Evolutionary conservation across 2,888 invertebrate genomes (phyloP), one percentile per base, ranked within the genome.

Genomic region (Lepeophtheirus nordmannii): DNA sequence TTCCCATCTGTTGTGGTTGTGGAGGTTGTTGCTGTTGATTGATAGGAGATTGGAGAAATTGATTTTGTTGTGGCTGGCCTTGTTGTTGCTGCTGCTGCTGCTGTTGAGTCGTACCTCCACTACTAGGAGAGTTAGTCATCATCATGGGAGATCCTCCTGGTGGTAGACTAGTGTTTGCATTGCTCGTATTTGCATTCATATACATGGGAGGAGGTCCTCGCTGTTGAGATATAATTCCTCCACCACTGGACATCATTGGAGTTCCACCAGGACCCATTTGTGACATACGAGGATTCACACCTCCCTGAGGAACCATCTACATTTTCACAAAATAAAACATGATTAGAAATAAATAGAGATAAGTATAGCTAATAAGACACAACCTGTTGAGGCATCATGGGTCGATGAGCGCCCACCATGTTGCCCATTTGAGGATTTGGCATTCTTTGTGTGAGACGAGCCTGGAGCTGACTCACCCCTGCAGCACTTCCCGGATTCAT

Each of bases 1-100:
- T 0, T 90, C 90, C n/a, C 53, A 46, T 46, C n/a, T 17, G n/a
- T 14, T 17, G 53, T 30, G 2, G 30, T 30, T 30, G 30, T 30
- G 30, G 30, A 2, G 30, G 30, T 7, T 30, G 30, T 30, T 30
- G 30, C 30, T 30, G 30, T 30, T 30, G 30, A 17, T 46, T 46
- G 17, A 46, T 46, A 17, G 53, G 53, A 8, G 53, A 46, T 14
- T 46, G 53, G 17, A 46, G 53, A 17, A 46, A 46, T 17, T 46
- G 53, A 46, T 2, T 8, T 14, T 14, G n/a, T 46, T 14, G 14
- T 14, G 14, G 14, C n/a, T 14, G n/a, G 14, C 1, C 14, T n/a
- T 14, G 17, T 46, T 17, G n/a, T 46, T n/a, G n/a, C 8, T 46
- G 53, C 53, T 46, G 53, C 53, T 46, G 53, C 53, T 46, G 53